Evolutionary conservation across 2,888 invertebrate genomes (phyloP).

Genomic region (Nipponacmea schrenckii): DNA sequence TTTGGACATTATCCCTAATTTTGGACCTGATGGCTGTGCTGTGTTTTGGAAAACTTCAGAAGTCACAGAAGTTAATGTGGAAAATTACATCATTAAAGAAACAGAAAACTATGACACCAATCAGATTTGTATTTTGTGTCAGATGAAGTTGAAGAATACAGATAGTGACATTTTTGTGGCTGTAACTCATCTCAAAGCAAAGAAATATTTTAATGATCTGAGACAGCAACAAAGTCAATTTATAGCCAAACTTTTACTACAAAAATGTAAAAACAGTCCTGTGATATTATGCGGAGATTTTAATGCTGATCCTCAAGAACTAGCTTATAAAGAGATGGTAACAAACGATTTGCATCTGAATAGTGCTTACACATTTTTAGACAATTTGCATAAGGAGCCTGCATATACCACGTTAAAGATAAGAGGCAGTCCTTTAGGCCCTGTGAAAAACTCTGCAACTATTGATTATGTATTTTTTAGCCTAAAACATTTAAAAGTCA

Average conservation of each 20-base stretch:
- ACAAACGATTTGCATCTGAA: conserved; percentile 44
- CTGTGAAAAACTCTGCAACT: conserved; percentile 78
- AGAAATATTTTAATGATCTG: conserved; percentile 71
- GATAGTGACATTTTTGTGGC: conserved; percentile 74
- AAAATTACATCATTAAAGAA: conserved; percentile 44
- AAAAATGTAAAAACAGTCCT: conserved; percentile 65
- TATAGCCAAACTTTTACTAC: conserved; percentile 41
- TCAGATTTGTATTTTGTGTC: conserved; percentile 73
- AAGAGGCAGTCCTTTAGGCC: conserved; percentile 70
- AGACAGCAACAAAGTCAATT: conserved; percentile 52
- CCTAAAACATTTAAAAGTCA: conserved; percentile 72
- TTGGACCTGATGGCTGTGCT: conserved; percentile 84
- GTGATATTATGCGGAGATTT: conserved; percentile 80
- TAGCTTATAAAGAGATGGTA: conserved; percentile 75
- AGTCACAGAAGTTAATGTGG: conserved; percentile 71
- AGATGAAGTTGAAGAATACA: conserved; percentile 67
- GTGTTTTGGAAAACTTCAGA: conserved; percentile 77
- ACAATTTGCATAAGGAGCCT: conserved; percentile 72
- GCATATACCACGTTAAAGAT: conserved; percentile 82
- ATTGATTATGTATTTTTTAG: conserved; percentile 75
- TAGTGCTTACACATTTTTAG: conserved; percentile 63
- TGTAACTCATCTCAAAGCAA: conserved; percentile 81
- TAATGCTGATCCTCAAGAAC: conserved; percentile 80
- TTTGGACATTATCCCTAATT: conserved; percentile 77
- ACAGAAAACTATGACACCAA: conserved; percentile 42